These are phyloP conservation scores for Nesospiza acunhae DNA, from an alignment of 2,113 vertebrate species.

Conservation along the genomic window DNA sequence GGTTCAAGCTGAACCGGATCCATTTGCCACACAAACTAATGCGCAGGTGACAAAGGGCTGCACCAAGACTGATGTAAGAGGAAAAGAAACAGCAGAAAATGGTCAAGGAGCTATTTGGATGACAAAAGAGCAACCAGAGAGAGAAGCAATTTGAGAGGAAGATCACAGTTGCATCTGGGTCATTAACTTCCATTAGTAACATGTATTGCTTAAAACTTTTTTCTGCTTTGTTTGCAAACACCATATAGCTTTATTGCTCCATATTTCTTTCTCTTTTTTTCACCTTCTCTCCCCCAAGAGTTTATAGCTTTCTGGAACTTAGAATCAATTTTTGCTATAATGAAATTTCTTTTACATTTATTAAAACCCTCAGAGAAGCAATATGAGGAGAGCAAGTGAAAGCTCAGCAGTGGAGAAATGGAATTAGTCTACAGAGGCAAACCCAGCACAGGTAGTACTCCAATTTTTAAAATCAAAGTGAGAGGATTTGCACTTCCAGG, in stretches of 20 bases:
- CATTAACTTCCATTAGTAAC: neutral
- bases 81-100: neutral
- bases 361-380: neutral
- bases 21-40: neutral
- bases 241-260: neutral
- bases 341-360: neutral
- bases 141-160: neutral
- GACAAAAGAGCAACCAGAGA: neutral
- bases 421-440: neutral
- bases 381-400: neutral
- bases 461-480: neutral
- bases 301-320: neutral
- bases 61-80: neutral
- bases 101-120: neutral
- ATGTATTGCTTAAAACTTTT: neutral
- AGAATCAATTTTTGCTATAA: conserved; percentile 6
- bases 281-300: neutral
- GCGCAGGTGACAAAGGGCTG: neutral
- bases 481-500: neutral
- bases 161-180: neutral
- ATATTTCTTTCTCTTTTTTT: neutral
- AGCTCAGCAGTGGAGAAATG: neutral
- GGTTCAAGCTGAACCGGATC: neutral
- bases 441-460: neutral
- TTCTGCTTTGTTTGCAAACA: conserved; percentile 13